A percentile compares a stretch with the other conserved stretches of the same genome.
Evolutionary conservation across 2,888 invertebrate genomes (phyloP).

Genomic region (Gerris lacustris): DNA sequence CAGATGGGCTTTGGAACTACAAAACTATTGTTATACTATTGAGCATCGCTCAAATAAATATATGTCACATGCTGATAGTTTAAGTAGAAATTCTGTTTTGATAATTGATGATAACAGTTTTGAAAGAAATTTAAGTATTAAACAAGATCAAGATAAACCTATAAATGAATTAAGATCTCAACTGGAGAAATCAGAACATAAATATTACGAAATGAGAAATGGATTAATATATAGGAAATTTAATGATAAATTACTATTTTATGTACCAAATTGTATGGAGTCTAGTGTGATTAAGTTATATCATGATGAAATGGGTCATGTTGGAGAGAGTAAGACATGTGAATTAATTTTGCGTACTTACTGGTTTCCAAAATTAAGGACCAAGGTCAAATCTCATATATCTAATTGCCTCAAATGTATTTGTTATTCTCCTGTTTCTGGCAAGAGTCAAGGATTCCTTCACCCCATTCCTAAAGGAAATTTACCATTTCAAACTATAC

Average conservation of each 20-base stretch:
- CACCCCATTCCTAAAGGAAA: constrained; percentile 12
- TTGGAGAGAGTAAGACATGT: constrained; percentile 7
- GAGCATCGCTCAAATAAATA: constrained; percentile 9
- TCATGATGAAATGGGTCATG: constrained; percentile 11
- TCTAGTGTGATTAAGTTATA: constrained; percentile 2
- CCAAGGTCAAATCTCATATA: constrained; percentile 1
- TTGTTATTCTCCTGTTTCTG: not conserved
- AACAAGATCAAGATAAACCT: not conserved
- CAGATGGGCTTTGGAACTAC: not conserved
- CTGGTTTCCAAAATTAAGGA: constrained; percentile 11
- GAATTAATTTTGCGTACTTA: constrained; percentile 2
- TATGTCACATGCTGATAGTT: constrained; percentile 12
- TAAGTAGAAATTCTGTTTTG: not conserved
- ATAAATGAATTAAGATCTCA: not conserved
- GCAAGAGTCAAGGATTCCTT: not conserved
- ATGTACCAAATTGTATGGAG: not conserved
- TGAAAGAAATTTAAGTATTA: not conserved
- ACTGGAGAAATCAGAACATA: not conserved
- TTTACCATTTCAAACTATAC: constrained; percentile 7
- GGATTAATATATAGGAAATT: constrained; percentile 10
- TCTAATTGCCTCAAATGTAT: constrained; percentile 13
- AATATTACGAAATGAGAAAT: constrained; percentile 6
- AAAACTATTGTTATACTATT: constrained; percentile 3
- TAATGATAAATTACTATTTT: constrained; percentile 8
- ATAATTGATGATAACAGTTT: not conserved